Conservation (phyloP, 2,888 invertebrate genomes). For the Unio pictorum region DNA sequence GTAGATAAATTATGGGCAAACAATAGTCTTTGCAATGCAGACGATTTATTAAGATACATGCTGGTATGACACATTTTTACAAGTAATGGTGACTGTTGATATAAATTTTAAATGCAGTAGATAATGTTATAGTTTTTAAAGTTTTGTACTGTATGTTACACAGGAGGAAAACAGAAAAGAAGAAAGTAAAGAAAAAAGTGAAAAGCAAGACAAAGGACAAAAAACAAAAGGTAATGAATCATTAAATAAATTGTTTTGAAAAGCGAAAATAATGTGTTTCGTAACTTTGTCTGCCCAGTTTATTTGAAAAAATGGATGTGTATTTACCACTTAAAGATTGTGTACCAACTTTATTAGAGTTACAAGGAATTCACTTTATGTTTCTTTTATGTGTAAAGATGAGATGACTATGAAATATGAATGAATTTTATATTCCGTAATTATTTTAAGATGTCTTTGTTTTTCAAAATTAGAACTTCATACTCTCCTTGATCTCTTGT, state of each 20-base stretch:
- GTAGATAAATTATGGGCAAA: too few species aligned
- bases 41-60: too few species aligned
- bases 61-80: too few species aligned
- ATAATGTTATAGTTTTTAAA: not conserved
- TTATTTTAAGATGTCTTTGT: too few species aligned
- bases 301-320: not conserved
- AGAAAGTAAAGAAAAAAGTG: slow-evolving; percentile 58
- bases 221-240: slow-evolving; percentile 50
- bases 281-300: too few species aligned
- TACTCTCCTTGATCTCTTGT: too few species aligned
- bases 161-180: slow-evolving; percentile 61
- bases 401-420: too few species aligned
- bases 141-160: slow-evolving; percentile 7
- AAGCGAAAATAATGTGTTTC: not conserved
- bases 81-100: not conserved
- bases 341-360: not conserved
- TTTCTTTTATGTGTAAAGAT: too few species aligned
- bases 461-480: too few species aligned
- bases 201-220: slow-evolving; percentile 60
- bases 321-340: not conserved
- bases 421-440: too few species aligned
- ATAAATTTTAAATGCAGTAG: not conserved
- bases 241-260: slow-evolving; percentile 1
- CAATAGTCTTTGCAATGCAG: too few species aligned
- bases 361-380: too few species aligned